Conservation (phyloP, 2,113 vertebrate genomes). For the Micromys minutus region DNA sequence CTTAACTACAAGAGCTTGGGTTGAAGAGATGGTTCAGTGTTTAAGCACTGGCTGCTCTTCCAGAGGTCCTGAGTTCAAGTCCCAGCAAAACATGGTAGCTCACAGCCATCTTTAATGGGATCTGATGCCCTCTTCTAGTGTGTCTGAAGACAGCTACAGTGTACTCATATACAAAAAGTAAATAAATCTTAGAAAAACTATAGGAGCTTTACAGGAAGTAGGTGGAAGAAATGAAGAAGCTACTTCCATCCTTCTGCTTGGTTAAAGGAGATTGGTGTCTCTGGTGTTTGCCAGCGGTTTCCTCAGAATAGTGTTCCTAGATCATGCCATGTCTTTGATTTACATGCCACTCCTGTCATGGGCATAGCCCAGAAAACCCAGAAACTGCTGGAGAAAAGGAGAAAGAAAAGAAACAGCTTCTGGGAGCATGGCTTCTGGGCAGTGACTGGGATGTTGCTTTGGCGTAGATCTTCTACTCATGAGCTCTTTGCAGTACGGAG, state of each 20-base stretch:
- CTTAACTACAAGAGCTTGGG: too few relatives aligned
- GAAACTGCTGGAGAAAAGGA: background rate
- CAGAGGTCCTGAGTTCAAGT: too few relatives aligned
- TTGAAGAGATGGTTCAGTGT: too few relatives aligned
- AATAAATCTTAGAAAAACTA: too few relatives aligned
- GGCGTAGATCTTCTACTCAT: background rate
- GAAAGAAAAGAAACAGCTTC: background rate
- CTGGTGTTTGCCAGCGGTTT: background rate
- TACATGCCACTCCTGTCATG: background rate
- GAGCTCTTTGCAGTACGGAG: background rate
- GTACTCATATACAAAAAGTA: too few relatives aligned
- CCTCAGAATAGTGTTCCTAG: background rate
- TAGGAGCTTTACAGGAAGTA: background rate
- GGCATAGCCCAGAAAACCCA: background rate
- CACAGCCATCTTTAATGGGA: too few relatives aligned
- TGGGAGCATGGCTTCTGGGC: background rate
- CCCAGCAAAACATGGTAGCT: too few relatives aligned
- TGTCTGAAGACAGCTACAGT: too few relatives aligned
- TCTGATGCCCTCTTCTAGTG: too few relatives aligned
- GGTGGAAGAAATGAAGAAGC: background rate
- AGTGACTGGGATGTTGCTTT: background rate
- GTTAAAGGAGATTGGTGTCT: background rate
- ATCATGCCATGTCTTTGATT: background rate
- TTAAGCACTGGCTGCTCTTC: too few relatives aligned
- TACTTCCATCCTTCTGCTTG: background rate